Evolutionary conservation across 2,888 invertebrate genomes (phyloP).

Genomic region (Agrilus mali): DNA sequence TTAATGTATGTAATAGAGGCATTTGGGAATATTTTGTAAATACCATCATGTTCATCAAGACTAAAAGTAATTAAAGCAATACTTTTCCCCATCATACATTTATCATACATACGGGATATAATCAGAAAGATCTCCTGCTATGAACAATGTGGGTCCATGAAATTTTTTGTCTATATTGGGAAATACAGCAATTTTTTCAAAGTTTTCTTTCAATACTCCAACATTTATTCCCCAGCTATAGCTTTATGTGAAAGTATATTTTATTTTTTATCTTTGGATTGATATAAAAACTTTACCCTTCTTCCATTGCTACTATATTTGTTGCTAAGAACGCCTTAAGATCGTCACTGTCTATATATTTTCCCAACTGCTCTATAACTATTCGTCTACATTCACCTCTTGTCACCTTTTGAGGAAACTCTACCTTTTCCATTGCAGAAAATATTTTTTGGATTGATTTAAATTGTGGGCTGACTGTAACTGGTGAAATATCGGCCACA

Average conservation of each 20-base stretch:
- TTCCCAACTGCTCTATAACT: slow-evolving; percentile 51
- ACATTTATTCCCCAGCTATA: slow-evolving; percentile 76
- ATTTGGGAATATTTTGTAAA: slow-evolving; percentile 49
- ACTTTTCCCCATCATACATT: neutral
- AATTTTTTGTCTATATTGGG: slow-evolving; percentile 35
- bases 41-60: too few species aligned
- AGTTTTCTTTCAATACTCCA: slow-evolving; percentile 53
- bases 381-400: slow-evolving; percentile 57
- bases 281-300: slow-evolving; percentile 14
- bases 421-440: slow-evolving; percentile 49
- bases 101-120: slow-evolving; percentile 53
- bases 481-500: slow-evolving; percentile 62
- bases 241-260: slow-evolving; percentile 19
- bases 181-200: slow-evolving; percentile 50
- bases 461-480: slow-evolving; percentile 46
- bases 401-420: slow-evolving; percentile 47
- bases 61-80: too few species aligned
- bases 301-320: slow-evolving; percentile 51
- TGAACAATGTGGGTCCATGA: slow-evolving; percentile 62
- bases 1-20: slow-evolving; percentile 57
- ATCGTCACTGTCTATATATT: slow-evolving; percentile 40
- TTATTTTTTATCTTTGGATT: neutral
- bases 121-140: slow-evolving; percentile 73
- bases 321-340: slow-evolving; percentile 70
- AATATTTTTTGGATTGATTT: slow-evolving; percentile 51